Base-by-base conservation (phyloP, 2,888 invertebrate species). In the Acronicta alni region DNA sequence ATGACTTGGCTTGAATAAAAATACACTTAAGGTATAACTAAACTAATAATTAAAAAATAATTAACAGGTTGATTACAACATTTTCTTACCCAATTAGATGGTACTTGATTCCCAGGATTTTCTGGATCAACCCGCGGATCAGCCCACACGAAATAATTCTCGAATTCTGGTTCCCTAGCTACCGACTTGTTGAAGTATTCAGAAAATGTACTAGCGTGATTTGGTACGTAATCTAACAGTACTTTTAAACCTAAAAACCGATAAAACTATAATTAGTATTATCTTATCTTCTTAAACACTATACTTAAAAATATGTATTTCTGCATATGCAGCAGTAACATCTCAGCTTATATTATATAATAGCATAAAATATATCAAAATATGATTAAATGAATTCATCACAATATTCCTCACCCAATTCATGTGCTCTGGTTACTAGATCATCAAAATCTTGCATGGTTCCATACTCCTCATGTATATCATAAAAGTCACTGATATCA, bases 141-240 rank as follows among this genome's bases (percentile, higher is more conserved):
- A 48, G 93, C 94, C 97, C 97, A 97, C 0, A 97, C 90, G 80
- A 97, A 97, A 77, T 95, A 97, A 69, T 97, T 95, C 46, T 96
- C 95, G 79, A 95, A 98, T 0, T 95, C 95, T 3, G 94, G 89
- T 17, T 94, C 94, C 10, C 89, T 89, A 0, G 93, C 88, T 0
- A 95, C 91, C 0, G 98, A 98, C 44, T 95, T 91, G 17, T 88
- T 82, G 84, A 99, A 99, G 97, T 98, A 99, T 1, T 95, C 95
- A 63, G 97, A 97, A 72, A 96, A 91, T 65, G 96, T 95, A 66
- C 97, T 97, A 0, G 96, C 91, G 54, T 95, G 95, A 73, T 95
- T 95, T 0, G 96, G 96, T 2, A 96, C 96, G 72, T 95, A 95
- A 79, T 96, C 96, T 52, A 96, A 81, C 7, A 96, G 88, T 0